Base-by-base conservation (phyloP, 2,797 vertebrate species). In the Bradypodion ventrale region DNA sequence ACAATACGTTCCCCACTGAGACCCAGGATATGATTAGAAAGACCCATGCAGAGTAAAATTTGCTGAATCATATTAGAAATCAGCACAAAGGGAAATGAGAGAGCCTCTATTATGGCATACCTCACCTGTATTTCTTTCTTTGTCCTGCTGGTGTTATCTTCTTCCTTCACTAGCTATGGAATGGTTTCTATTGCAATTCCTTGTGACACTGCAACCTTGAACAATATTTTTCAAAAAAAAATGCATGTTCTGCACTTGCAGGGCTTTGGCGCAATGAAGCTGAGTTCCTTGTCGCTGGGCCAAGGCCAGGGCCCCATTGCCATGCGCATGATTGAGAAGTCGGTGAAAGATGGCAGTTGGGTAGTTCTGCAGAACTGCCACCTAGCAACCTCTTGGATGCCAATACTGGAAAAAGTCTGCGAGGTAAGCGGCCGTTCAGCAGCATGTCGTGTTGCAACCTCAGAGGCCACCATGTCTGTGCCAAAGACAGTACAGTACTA, bases 271-370 rank as follows among this genome's bases (percentile, higher is more conserved):
- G 97, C 96, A 12, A 92, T 94, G 87, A 98, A 96, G 92, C 95
- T 98, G 84, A 97, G 95, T 69, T 98, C 97, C 25, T 92, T 98
- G 40, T 98, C 98, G 37, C 96, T 98, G 88, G 98, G 97, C 65
- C 98, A 98, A 96, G 97, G 98, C 85, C 98, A 98, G 94, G 97
- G 98, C 49, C 98, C 97, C 2, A 97, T 98, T 49, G 97, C 98
- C 12, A 96, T 98, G 97, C 94, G 86, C 60, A 97, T 98, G 98
- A 95, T 98, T 78, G 94, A 98, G 91, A 95, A 95, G 10, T 97
- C 94, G 23, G 82, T 98, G 82, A 97, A 96, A 77, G 97, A 98
- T 73, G 97, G 98, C 82, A 96, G 96, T 1, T 98, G 98, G 98
- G 96, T 98, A 75, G 97, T 98, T 79, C 96, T 99, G 86, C 98